These are phyloP conservation scores for Mesocricetus auratus DNA, from an alignment of 2,113 vertebrate species.

Conservation along the genomic window DNA sequence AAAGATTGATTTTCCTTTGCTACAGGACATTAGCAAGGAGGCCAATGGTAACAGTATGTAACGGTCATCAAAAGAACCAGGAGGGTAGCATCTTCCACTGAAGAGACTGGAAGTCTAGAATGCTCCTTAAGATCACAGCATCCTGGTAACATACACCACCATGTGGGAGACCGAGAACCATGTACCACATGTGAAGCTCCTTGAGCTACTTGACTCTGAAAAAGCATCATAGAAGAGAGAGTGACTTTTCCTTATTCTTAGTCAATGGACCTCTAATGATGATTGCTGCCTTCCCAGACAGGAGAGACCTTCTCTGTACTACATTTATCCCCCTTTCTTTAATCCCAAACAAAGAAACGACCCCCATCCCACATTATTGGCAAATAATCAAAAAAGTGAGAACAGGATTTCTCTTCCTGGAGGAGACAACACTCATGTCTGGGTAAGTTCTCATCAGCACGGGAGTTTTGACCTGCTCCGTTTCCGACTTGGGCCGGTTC, in stretches of 20 bases:
- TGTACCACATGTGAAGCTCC: background rate
- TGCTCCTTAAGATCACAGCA: accelerated
- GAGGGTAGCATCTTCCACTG: too few relatives aligned
- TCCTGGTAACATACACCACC: background rate
- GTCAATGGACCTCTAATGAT: background rate
- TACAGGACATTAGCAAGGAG: background rate
- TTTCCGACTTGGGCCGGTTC: too few relatives aligned
- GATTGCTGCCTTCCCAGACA: background rate
- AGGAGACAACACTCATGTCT: background rate
- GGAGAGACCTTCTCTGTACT: background rate
- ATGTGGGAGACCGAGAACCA: background rate
- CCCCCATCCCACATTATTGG: background rate
- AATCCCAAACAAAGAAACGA: background rate
- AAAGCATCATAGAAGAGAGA: background rate
- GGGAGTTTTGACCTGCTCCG: too few relatives aligned
- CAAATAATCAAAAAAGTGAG: background rate
- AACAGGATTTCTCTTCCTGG: background rate
- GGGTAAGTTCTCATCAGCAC: background rate
- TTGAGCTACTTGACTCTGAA: background rate
- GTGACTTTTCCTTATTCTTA: background rate
- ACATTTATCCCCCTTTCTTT: background rate
- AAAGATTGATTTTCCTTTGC: background rate
- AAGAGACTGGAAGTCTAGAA: background rate
- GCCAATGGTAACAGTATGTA: background rate
- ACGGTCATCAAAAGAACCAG: background rate